Evolutionary conservation across 2,888 invertebrate genomes (phyloP).

Genomic region (Hypsopygia costalis): DNA sequence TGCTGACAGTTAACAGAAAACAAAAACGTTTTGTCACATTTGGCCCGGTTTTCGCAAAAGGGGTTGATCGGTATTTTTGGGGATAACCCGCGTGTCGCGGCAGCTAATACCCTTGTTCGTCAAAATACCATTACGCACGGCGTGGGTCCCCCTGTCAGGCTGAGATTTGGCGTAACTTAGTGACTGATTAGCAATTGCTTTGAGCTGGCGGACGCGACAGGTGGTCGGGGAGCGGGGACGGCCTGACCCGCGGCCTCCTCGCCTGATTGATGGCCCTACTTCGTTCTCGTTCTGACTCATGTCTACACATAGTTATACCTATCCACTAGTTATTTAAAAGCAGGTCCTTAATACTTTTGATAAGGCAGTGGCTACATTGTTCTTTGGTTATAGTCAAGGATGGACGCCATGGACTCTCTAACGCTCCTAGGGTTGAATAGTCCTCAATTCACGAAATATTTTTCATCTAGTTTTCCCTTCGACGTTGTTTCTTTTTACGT

Average conservation of each 20-base stretch:
- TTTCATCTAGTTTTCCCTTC: no score
- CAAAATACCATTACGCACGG: slow-evolving; percentile 63
- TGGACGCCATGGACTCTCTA: no score
- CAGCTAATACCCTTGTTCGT: slow-evolving; percentile 60
- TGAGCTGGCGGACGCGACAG: slow-evolving; percentile 69
- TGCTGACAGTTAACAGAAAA: slow-evolving; percentile 4
- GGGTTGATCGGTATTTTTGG: slow-evolving; percentile 25
- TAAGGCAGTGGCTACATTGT: no score
- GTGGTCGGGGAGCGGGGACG: slow-evolving; percentile 54
- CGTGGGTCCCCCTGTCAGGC: slow-evolving; percentile 53
- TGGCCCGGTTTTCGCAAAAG: slow-evolving; percentile 11
- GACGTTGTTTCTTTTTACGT: no score
- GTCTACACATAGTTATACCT: slow-evolving; percentile 27
- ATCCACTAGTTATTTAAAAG: no score
- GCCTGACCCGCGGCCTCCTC: slow-evolving; percentile 57
- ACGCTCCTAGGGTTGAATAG: no score
- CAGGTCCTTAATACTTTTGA: no score
- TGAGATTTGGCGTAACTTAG: slow-evolving; percentile 75
- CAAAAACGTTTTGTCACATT: slow-evolving; percentile 7
- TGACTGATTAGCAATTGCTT: slow-evolving; percentile 78
- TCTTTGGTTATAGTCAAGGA: no score
- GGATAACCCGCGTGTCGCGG: slow-evolving; percentile 38
- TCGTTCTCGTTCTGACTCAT: slow-evolving; percentile 44
- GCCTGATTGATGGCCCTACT: slow-evolving; percentile 61
- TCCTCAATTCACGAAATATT: no score